These are phyloP conservation scores for Bedellia somnulentella DNA, from an alignment of 2,888 invertebrate species.

Conservation along the genomic window DNA sequence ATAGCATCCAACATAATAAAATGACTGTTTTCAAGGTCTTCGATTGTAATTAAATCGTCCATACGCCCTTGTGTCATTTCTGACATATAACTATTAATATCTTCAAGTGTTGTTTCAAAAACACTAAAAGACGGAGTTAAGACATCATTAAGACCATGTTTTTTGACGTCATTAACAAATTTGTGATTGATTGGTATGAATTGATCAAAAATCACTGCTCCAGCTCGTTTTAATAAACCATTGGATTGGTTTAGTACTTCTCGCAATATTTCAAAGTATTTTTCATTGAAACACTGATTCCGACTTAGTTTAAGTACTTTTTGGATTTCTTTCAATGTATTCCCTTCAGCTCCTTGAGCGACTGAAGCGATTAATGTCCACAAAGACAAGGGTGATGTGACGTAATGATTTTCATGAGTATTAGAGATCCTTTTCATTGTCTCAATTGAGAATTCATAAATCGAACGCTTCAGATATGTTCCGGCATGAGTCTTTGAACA, in stretches of 20 bases:
- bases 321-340: conserved; percentile 24
- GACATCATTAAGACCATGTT: conserved; percentile 20
- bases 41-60: conserved; percentile 26
- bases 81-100: conserved; percentile 29
- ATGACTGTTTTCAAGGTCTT: conserved; percentile 21
- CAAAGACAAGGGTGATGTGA: conserved; percentile 31
- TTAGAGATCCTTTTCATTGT: conserved; percentile 26
- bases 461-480: conserved; percentile 17
- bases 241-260: too few relatives aligned
- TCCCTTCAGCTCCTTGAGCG: conserved; percentile 28
- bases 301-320: conserved; percentile 22
- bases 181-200: too few relatives aligned
- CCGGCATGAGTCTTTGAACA: too few relatives aligned
- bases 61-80: conserved; percentile 27
- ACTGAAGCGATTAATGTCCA: conserved; percentile 29
- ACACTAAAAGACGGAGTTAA: conserved; percentile 21
- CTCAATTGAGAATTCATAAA: conserved; percentile 27
- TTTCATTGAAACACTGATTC: conserved; percentile 30
- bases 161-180: conserved; percentile 17
- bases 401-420: conserved; percentile 26
- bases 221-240: too few relatives aligned
- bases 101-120: conserved; percentile 16
- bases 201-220: too few relatives aligned
- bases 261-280: conserved; percentile 24
- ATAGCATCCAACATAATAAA: conserved; percentile 32